A percentile compares a stretch with the other conserved stretches of the same genome.
phyloP scores from a whole-genome alignment of 2,888 invertebrate genomes.

The Portevinia maculata region DNA sequence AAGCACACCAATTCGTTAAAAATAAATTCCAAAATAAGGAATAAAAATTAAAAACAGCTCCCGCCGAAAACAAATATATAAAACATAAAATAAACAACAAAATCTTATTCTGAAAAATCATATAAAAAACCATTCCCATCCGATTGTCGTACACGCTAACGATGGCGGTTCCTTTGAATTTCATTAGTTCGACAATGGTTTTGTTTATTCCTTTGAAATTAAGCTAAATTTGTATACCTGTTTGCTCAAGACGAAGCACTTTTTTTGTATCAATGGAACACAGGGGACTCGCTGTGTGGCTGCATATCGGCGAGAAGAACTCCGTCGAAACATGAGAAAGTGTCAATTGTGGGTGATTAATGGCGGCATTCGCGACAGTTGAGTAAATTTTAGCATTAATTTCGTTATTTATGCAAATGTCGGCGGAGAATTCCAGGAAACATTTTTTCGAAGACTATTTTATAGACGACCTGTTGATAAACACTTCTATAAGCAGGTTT shows the following conservation, averaged over 20 bases:
- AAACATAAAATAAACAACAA: constrained; percentile 15
- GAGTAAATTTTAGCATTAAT: constrained; percentile 59
- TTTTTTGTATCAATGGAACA: constrained; percentile 2
- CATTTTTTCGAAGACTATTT: neutral
- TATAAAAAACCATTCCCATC: constrained; percentile 19
- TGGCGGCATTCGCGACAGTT: constrained; percentile 40
- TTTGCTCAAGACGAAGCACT: constrained; percentile 25
- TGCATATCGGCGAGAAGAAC: constrained; percentile 48
- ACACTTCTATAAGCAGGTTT: neutral
- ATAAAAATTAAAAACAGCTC: neutral
- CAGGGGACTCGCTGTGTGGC: constrained; percentile 29
- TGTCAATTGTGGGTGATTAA: constrained; percentile 69
- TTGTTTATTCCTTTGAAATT: constrained; percentile 16
- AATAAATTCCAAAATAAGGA: neutral
- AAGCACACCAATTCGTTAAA: constrained; percentile 9
- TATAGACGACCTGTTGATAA: neutral
- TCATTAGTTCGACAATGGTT: constrained; percentile 60
- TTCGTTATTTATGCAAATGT: constrained; percentile 50
- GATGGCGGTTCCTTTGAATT: constrained; percentile 68
- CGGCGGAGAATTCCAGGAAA: constrained; percentile 32
- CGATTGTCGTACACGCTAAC: constrained; percentile 54
- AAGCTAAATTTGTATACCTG: constrained; percentile 46
- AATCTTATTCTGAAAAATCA: constrained; percentile 20
- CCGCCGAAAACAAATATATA: constrained; percentile 7
- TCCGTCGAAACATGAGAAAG: constrained; percentile 49